These are phyloP conservation scores for Tragelaphus imberbis DNA, from an alignment of 2,113 vertebrate genomes.

Conservation along the genomic window DNA sequence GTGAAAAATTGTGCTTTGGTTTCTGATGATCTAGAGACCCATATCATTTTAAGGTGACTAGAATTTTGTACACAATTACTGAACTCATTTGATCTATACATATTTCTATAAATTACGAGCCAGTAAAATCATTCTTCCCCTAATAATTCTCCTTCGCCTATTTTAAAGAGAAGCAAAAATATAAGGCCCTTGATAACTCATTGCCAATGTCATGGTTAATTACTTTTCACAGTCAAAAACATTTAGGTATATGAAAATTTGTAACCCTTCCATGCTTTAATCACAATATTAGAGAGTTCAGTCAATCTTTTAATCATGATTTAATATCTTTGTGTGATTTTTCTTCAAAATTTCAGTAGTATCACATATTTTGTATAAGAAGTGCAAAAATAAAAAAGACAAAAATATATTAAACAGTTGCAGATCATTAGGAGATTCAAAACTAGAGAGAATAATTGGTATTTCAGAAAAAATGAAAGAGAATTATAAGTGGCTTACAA, in stretches of 20 bases:
- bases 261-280: slow-evolving; percentile 22
- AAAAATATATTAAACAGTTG: slow-evolving; percentile 52
- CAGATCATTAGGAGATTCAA: slow-evolving; percentile 62
- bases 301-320: slow-evolving; percentile 9
- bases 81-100: not conserved
- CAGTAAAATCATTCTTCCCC: not conserved
- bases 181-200: not conserved
- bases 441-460: slow-evolving; percentile 43
- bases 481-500: slow-evolving; percentile 48
- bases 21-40: not conserved
- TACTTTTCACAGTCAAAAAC: slow-evolving; percentile 40
- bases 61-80: not conserved
- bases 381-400: slow-evolving; percentile 46
- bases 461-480: slow-evolving; percentile 61
- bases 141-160: not conserved
- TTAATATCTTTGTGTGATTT: slow-evolving; percentile 18
- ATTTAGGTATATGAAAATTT: slow-evolving; percentile 43
- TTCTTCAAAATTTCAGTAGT: slow-evolving; percentile 10
- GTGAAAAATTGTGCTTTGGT: slow-evolving; percentile 17
- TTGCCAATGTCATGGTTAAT: not conserved
- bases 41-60: not conserved
- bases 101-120: not conserved
- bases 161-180: slow-evolving; percentile 8
- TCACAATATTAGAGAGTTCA: slow-evolving; percentile 12
- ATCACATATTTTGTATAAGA: slow-evolving; percentile 39